Base-by-base conservation (phyloP, 2,797 vertebrate genomes). In the Simalia tracyae region DNA sequence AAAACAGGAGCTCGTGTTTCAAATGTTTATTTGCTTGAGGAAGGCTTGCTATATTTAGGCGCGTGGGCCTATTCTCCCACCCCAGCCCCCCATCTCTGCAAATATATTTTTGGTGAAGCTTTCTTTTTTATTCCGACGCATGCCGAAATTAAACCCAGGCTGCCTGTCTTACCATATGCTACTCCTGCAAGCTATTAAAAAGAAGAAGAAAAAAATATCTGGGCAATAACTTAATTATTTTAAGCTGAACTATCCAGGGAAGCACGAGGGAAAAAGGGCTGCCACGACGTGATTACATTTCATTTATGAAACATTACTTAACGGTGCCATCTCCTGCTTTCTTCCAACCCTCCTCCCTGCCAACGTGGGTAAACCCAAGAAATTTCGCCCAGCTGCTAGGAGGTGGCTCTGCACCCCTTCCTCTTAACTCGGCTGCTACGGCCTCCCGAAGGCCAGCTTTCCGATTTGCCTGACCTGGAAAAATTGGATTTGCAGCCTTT, bases 181-280 rank as follows among this genome's bases (percentile, higher is more conserved):
- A 28, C 72, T 81, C 36, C 50, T 84, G 59, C 88, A 84, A 60
- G 60, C 88, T 59, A 68, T 66, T 54, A 90, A 84, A 81, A 46
- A 36, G 3, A 76, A 7, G 19, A 3, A 17, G 15, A 36, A 72
- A 87, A 89, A 42, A 59, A 61, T 88, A 84, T 85, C 86, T 61
- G 6, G 42, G 87, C 68, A 93, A 91, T 87, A 91, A 87, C 63
- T 91, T 81, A 91, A 93, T 93, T 89, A 91, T 93, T 91, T 87
- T n/a, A 59, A 87, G 28, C 90, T 26, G 19, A 91, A 90, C 81
- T 56, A 93, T 87, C 88, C 88, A 89, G 84, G 88, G 90, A 89
- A 93, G 63, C 12, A n/a, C 7, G 36, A 46, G 5, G 22, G 24
- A 5, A 54, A 26, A 54, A 46, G 87, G 36, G 36, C 60, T 50